Evolutionary conservation across 2,113 vertebrate species (phyloP).

Genomic region (Anarrhichthys ocellatus): DNA sequence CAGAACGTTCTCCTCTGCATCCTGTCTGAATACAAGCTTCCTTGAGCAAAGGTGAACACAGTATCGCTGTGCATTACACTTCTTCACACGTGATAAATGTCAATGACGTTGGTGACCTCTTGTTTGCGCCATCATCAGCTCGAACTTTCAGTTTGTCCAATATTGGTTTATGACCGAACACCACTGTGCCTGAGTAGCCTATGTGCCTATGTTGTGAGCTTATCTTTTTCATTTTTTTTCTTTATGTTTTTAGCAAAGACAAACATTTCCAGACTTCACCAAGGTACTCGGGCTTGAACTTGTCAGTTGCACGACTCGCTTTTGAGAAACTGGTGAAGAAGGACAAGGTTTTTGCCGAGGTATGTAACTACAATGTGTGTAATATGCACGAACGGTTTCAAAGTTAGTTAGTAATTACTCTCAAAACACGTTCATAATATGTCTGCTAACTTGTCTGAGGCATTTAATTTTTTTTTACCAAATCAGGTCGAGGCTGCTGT

Average conservation of each 20-base stretch:
- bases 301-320: conserved; percentile 34
- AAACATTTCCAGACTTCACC: conserved; percentile 72
- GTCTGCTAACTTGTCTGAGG: background rate
- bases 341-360: conserved; percentile 47
- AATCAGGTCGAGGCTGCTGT: conserved; percentile 54
- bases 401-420: background rate
- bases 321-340: conserved; percentile 70
- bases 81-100: background rate
- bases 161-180: background rate
- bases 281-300: conserved; percentile 63
- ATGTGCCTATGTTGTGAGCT: too few species aligned
- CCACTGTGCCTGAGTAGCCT: background rate
- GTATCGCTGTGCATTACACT: too few species aligned
- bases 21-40: conserved; percentile 72
- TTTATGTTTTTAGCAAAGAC: conserved; percentile 57
- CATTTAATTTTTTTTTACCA: background rate
- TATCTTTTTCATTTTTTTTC: background rate
- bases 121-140: background rate
- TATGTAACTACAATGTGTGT: conserved; percentile 24
- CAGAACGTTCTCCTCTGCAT: conserved; percentile 66
- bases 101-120: background rate
- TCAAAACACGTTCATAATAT: background rate
- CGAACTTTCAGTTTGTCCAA: background rate
- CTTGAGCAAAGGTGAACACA: conserved; percentile 67
- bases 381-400: background rate